Percentiles rank a stretch among this genome's conserved stretches.
phyloP scores from a whole-genome alignment of 2,888 invertebrate species.

The Phyllotreta cruciferae region DNA sequence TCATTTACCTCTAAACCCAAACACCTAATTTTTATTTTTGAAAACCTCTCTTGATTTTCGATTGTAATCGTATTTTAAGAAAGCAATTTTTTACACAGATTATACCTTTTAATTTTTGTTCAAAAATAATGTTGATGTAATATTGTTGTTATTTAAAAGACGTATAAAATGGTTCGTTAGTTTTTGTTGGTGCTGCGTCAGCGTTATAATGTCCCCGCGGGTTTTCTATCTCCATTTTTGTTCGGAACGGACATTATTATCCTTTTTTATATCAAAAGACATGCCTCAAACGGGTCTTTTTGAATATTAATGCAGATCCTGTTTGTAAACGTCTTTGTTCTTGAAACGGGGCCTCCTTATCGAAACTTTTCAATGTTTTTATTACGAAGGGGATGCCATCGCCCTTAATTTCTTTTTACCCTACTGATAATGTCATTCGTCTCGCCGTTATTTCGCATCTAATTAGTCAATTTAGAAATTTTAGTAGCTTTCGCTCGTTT shows the following conservation, averaged over 20 bases:
- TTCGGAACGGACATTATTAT: slow-evolving; percentile 56
- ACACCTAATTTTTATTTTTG: no score
- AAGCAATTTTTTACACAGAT: no score
- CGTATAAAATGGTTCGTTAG: slow-evolving; percentile 51
- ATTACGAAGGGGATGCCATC: slow-evolving; percentile 50
- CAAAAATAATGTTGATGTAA: background rate
- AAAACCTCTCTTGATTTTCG: no score
- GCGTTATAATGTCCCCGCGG: slow-evolving; percentile 41
- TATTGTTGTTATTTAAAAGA: slow-evolving; percentile 27
- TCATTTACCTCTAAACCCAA: no score
- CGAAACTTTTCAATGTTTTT: slow-evolving; percentile 56
- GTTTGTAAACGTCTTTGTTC: slow-evolving; percentile 58
- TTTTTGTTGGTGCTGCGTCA: slow-evolving; percentile 54
- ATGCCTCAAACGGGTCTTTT: slow-evolving; percentile 49
- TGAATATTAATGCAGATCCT: slow-evolving; percentile 57
- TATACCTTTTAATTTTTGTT: no score
- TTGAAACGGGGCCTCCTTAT: slow-evolving; percentile 56
- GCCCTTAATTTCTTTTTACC: slow-evolving; percentile 47
- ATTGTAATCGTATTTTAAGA: no score
- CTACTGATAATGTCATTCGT: slow-evolving; percentile 48
- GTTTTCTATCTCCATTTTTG: slow-evolving; percentile 57
- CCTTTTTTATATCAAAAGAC: slow-evolving; percentile 55
- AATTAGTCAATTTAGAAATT: slow-evolving; percentile 53
- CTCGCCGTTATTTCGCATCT: slow-evolving; percentile 50
- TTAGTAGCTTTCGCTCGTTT: slow-evolving; percentile 35